A percentile compares a stretch with the other conserved stretches of the same genome.
Evolutionary conservation across 2,888 invertebrate genomes (phyloP).

Genomic region (Caenorhabditis wallacei): DNA sequence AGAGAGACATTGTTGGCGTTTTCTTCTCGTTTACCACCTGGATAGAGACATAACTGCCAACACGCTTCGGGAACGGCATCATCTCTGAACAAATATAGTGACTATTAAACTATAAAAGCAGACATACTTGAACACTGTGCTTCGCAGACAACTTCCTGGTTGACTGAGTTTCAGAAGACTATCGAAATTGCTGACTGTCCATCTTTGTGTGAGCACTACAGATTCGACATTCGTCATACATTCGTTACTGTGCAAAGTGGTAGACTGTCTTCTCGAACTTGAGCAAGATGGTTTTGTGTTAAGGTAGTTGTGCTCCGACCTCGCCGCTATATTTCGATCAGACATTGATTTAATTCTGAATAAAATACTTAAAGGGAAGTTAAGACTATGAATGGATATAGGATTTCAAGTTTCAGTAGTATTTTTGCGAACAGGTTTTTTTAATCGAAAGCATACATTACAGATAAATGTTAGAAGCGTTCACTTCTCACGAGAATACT

Average conservation of each 20-base stretch:
- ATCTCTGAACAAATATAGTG: conserved; percentile 70
- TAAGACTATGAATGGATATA: too few relatives aligned
- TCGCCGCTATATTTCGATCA: conserved; percentile 45
- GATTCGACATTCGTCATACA: conserved; percentile 81
- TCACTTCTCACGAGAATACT: conserved; percentile 13
- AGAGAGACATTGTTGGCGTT: conserved; percentile 82
- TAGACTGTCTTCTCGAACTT: conserved; percentile 39
- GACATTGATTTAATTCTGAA: conserved; percentile 60
- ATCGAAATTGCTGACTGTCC: conserved; percentile 82
- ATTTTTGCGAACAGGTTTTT: too few relatives aligned
- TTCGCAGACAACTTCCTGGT: conserved; percentile 82
- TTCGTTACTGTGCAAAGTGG: conserved; percentile 68
- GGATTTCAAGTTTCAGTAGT: too few relatives aligned
- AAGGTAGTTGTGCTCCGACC: conserved; percentile 44
- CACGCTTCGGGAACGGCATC: conserved; percentile 79
- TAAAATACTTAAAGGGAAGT: neutral
- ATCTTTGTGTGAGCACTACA: conserved; percentile 80
- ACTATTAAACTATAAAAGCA: neutral
- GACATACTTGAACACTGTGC: conserved; percentile 77
- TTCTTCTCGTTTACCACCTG: conserved; percentile 83
- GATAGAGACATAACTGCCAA: conserved; percentile 83
- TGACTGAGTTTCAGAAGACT: conserved; percentile 80
- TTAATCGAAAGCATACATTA: neutral
- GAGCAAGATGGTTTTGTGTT: conserved; percentile 46
- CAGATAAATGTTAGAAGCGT: conserved; percentile 12